Evolutionary conservation across 2,113 vertebrate species (phyloP), one percentile per base, ranked within the genome.

Genomic region (Tretioscincus oriximinensis): DNA sequence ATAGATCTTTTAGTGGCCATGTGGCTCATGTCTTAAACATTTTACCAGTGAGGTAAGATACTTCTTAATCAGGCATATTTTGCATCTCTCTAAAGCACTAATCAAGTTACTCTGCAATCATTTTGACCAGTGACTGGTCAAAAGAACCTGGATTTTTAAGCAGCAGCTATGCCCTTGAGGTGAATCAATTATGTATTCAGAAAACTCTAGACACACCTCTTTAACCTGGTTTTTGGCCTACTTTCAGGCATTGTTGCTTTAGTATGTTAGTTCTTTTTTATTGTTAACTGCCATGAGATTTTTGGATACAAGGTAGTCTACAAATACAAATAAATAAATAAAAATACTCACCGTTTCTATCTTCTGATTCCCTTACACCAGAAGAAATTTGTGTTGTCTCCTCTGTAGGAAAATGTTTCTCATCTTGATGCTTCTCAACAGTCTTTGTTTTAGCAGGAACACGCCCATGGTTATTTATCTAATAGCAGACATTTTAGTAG

Each of bases 311-410:
- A 41, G 5, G 35, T 41, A 41, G 35, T 41, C 35, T 41, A 41
- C 35, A 41, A 41, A 41, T 41, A 41, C 5, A 41, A 41, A 41
- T 41, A 41, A 41, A 41, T 41, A 41, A 80, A 86, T 76, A 2
- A 77, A n/a, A 60, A 31, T 84, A 94, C 97, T 96, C 92, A 99
- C 97, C 92, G 84, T 90, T 93, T 81, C 81, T 24, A 87, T 89
- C 92, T 80, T 91, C 93, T 81, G 93, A 93, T 84, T 96, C 93
- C 92, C 95, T 93, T 67, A 85, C 90, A 31, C 92, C 96, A 81
- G 91, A 87, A 1, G 94, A 95, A 71, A 86, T 92, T 8, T 88
- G 88, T 73, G 89, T 90, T 22, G 84, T 93, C 66, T 91, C 93
- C 73, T 90, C 65, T 0, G 89, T 86, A 2, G 88, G 91, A 21